Evolutionary conservation across 1,140 invertebrate species (phyloP), one percentile per base, ranked within the genome.

Genomic region (Heliconius himera): DNA sequence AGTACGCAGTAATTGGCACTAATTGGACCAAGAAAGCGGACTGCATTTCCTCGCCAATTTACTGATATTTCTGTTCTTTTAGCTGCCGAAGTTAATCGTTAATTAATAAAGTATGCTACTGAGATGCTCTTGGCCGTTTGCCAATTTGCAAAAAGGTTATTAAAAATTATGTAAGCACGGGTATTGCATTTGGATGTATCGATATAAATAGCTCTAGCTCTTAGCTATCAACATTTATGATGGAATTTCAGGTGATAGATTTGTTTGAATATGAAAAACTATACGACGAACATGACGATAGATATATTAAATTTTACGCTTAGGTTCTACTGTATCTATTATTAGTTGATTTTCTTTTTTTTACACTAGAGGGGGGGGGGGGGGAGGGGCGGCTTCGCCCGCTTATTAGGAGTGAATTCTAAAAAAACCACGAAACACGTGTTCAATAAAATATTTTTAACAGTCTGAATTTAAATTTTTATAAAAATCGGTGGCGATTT

Each of bases 71-170:
- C 29, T 49, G 73, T 79, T 70, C 66, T 71, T 74, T 71, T 56
- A 22, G 73, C 56, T 72, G 22, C 74, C 46, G 78, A 79, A 72
- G 78, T 41, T 54, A 71, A 54, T 66, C 49, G 60, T 75, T 79
- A 79, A 79, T 79, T 79, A 76, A 76, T 79, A 76, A 76, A 79
- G 29, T 56, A 46, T 70, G 73, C 38, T 75, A 71, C 73, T 49
- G 78, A 76, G 29, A 36, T 60, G 33, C 49, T 26, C 74, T 74
- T 79, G 78, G 78, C 75, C 4, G 54, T 56, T 56, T 26, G 78
- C 78, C 78, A 79, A 79, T 75, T 75, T 51, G 41, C 78, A 26
- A 54, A 51, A 79, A 26, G 20, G 54, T 60, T 60, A 60, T 60
- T 60, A 60, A 20, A 60, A 22, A 60, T 60, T 60, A 60, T 66